Percentiles rank a stretch among this genome's conserved stretches.
Evolutionary conservation across 1,140 invertebrate species (phyloP).

Genomic region (Eupristina koningsbergeri): DNA sequence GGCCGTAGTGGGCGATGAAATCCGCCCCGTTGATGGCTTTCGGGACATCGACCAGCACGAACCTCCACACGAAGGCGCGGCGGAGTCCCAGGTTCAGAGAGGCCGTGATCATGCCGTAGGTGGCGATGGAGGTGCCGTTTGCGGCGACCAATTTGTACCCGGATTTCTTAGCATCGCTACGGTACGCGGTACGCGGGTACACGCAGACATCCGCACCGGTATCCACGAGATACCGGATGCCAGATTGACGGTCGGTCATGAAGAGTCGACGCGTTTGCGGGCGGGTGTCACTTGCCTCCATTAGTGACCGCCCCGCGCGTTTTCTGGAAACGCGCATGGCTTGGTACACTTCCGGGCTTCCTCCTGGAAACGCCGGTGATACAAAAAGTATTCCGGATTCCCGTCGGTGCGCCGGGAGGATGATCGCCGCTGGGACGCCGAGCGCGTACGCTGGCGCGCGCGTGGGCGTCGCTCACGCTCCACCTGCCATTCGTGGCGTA

Average conservation of each 20-base stretch:
- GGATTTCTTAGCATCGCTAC: conserved; percentile 37
- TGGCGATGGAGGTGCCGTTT: conserved; percentile 56
- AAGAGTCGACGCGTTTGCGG: conserved; percentile 48
- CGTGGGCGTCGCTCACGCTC: too few species aligned
- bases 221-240: conserved; percentile 51
- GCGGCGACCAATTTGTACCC: conserved; percentile 51
- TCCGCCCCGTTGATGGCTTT: conserved; percentile 35
- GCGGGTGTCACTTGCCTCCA: conserved; percentile 45
- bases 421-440: neutral
- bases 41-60: conserved; percentile 40
- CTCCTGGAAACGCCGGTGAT: neutral
- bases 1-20: too few species aligned
- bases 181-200: conserved; percentile 48
- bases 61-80: conserved; percentile 26
- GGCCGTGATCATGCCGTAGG: conserved; percentile 57
- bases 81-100: conserved; percentile 54
- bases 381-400: conserved; percentile 45
- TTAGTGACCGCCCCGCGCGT: conserved; percentile 49
- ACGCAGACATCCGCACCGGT: conserved; percentile 55
- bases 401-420: neutral
- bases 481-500: neutral
- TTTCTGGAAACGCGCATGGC: conserved; percentile 44
- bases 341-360: conserved; percentile 47
- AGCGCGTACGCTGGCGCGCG: neutral
- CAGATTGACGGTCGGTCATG: conserved; percentile 43